Evolutionary conservation across 2,888 invertebrate genomes (phyloP).

Genomic region (Agonopterix heracliana): DNA sequence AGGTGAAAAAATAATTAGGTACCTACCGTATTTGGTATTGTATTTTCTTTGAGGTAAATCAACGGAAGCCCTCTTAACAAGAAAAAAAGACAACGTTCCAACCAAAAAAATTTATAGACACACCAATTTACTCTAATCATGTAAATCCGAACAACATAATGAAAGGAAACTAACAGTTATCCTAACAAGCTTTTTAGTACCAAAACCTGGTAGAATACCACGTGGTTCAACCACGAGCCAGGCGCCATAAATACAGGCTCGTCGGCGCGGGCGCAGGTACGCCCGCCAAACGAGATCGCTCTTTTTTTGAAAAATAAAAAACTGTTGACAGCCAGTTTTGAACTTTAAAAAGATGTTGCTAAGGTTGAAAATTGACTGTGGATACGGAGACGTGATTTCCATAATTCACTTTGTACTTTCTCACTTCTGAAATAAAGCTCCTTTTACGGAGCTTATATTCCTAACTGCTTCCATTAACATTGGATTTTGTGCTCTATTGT

Average conservation of each 20-base stretch:
- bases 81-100: constrained; percentile 13
- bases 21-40: no score
- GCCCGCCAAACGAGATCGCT: constrained; percentile 71
- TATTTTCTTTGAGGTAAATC: neutral
- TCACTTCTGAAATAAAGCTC: constrained; percentile 72
- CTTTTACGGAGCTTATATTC: constrained; percentile 55
- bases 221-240: constrained; percentile 50
- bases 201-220: constrained; percentile 42
- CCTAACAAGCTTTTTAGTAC: constrained; percentile 67
- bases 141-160: constrained; percentile 42
- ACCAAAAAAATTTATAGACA: constrained; percentile 18
- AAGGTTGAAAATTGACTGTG: neutral
- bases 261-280: constrained; percentile 72
- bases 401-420: constrained; percentile 72
- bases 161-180: constrained; percentile 61
- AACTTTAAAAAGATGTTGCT: constrained; percentile 23
- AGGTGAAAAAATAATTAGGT: no score
- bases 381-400: constrained; percentile 17
- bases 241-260: constrained; percentile 75
- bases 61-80: constrained; percentile 16
- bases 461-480: constrained; percentile 20
- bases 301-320: constrained; percentile 57
- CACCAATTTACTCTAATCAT: constrained; percentile 24
- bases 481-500: constrained; percentile 19
- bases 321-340: constrained; percentile 21